phyloP scores from a whole-genome alignment of 2,113 vertebrate species.

The Toxostoma redivivum region DNA sequence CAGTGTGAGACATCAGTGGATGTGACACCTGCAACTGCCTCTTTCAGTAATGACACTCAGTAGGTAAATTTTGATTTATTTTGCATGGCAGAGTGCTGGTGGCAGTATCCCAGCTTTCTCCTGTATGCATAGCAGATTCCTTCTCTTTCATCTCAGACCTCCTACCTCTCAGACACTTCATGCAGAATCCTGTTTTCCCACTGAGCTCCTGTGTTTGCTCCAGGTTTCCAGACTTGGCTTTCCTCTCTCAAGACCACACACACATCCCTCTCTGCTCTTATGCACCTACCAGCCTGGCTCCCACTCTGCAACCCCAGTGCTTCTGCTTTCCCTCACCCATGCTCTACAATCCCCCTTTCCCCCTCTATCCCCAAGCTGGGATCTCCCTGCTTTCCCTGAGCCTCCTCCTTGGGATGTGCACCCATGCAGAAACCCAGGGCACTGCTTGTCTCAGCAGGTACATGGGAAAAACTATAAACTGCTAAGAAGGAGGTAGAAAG shows the following conservation, averaged over 20 bases:
- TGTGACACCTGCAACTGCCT: background rate
- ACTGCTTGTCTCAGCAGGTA: background rate
- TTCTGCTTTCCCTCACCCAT: background rate
- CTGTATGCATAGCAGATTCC: background rate
- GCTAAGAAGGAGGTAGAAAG: background rate
- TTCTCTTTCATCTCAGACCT: background rate
- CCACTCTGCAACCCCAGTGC: background rate
- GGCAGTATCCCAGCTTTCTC: background rate
- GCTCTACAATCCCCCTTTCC: background rate
- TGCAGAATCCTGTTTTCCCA: background rate
- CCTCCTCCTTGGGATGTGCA: rapidly evolving
- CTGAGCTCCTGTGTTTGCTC: background rate
- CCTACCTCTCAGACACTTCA: background rate
- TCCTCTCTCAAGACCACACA: rapidly evolving
- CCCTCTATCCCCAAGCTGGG: background rate
- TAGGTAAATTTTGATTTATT: background rate
- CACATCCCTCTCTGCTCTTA: background rate
- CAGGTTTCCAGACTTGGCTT: background rate
- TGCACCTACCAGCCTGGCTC: background rate
- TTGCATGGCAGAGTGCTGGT: background rate
- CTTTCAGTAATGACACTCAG: background rate
- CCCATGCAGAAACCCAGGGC: background rate
- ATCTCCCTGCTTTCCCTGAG: background rate
- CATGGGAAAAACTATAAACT: background rate
- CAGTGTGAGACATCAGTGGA: background rate